Evolutionary conservation across 2,113 vertebrate species (phyloP), one percentile per base, ranked within the genome.

Genomic region (Rhea americana): DNA sequence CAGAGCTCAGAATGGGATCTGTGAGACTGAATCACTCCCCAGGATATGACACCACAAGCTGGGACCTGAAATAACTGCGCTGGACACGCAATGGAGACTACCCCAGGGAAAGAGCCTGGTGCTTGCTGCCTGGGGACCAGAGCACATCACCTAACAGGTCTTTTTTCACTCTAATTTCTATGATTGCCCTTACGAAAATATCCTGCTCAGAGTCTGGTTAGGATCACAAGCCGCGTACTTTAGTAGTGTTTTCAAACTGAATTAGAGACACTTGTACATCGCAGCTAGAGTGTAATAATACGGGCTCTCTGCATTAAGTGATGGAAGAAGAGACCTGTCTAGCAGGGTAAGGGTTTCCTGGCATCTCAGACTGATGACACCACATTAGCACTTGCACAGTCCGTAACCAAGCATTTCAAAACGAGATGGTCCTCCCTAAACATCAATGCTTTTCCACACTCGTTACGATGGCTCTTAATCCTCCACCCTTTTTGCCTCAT

Each of bases 21-120:
- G 86, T 26, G 61, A 85, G 74, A 19, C 41, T 94, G 63, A 89
- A 55, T 81, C 74, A 70, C 53, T 93, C 85, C 76, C 68, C 19
- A 56, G 80, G 68, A 61, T 0, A 13, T 0, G 7, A 39, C 32
- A 68, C 16, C 21, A 20, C 28, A 9, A 15, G 11, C 0, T 75
- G 75, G 17, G 84, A 81, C 25, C 68, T 65, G 72, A 63, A 85
- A 4, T 51, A 82, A 48, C 24, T 35, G 76, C 24, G 79, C 51
- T 85, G 76, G 91, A 43, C 37, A 58, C 82, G 75, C 21, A 39
- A 39, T 39, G 63, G 32, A 53, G 86, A 87, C 53, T 76, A 21
- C 2, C 8, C 32, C 7, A n/a, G 48, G 85, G 82, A 87, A 73
- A 80, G 43, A 32, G 39, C 75, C 82, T 21, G 24, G n/a, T 26